Conservation (phyloP, 2,797 vertebrate genomes). For the Poecilia velifera region DNA sequence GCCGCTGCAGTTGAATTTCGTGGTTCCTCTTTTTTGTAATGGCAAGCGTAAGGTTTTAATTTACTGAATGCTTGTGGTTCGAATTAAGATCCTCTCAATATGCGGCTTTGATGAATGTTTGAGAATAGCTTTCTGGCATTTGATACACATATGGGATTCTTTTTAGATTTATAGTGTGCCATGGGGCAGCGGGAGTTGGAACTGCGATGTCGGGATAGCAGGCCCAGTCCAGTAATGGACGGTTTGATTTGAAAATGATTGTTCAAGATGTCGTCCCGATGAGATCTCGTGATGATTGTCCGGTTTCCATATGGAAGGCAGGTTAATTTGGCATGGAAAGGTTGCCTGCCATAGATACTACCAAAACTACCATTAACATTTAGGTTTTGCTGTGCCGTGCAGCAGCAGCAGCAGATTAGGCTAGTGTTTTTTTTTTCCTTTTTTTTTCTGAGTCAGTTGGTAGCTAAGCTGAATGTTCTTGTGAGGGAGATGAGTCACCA, state of each 20-base stretch:
- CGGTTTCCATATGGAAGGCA: constrained; percentile 35
- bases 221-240: constrained; percentile 66
- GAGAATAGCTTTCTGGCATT: constrained; percentile 78
- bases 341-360: constrained; percentile 28
- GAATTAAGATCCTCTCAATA: constrained; percentile 83
- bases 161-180: constrained; percentile 71
- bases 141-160: constrained; percentile 71
- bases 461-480: constrained; percentile 81
- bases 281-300: constrained; percentile 44
- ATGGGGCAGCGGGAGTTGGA: constrained; percentile 61
- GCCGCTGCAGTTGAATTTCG: constrained; percentile 76
- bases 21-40: constrained; percentile 72
- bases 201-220: constrained; percentile 64
- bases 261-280: constrained; percentile 44
- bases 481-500: constrained; percentile 80
- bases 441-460: constrained; percentile 71
- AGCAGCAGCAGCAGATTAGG: constrained; percentile 29
- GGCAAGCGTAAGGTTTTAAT: constrained; percentile 81
- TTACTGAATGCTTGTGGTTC: constrained; percentile 81
- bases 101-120: constrained; percentile 82
- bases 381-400: constrained; percentile 47
- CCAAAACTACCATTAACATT: constrained; percentile 49
- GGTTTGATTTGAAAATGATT: constrained; percentile 69
- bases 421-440: neutral
- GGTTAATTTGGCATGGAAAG: constrained; percentile 32